These are phyloP conservation scores for Drosophila percnosoma DNA, from an alignment of 2,888 invertebrate genomes.

Conservation along the genomic window DNA sequence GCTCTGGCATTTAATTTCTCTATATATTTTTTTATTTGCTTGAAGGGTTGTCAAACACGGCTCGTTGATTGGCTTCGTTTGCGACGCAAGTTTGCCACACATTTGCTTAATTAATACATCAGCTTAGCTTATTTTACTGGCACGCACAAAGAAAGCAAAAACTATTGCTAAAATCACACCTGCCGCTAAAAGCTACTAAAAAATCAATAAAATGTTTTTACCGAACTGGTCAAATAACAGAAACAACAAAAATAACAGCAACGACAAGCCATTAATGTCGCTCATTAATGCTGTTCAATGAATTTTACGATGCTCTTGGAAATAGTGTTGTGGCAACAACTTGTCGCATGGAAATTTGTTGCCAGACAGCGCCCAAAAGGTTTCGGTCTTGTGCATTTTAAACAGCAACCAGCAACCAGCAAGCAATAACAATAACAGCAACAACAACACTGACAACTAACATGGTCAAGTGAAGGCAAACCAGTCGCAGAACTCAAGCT, in stretches of 20 bases:
- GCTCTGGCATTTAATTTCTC: slow-evolving; percentile 22
- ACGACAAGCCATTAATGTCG: slow-evolving; percentile 77
- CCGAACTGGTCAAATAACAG: slow-evolving; percentile 18
- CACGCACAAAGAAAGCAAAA: slow-evolving; percentile 63
- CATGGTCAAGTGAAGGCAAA: slow-evolving; percentile 34
- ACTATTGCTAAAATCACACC: slow-evolving; percentile 78
- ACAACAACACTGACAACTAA: slow-evolving; percentile 37
- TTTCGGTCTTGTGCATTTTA: slow-evolving; percentile 62
- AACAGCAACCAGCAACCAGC: slow-evolving; percentile 41
- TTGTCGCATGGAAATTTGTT: slow-evolving; percentile 59
- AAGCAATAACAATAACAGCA: slow-evolving; percentile 16
- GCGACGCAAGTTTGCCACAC: slow-evolving; percentile 5
- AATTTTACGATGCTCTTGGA: slow-evolving; percentile 70
- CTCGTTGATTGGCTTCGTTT: slow-evolving; percentile 55
- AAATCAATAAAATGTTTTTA: slow-evolving; percentile 72
- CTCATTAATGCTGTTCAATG: slow-evolving; percentile 80
- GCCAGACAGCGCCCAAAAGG: slow-evolving; percentile 45
- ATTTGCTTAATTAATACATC: slow-evolving; percentile 78
- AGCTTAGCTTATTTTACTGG: slow-evolving; percentile 64
- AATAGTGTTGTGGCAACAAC: slow-evolving; percentile 20
- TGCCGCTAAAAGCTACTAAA: slow-evolving; percentile 46
- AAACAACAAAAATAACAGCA: slow-evolving; percentile 23
- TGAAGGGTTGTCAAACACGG: slow-evolving; percentile 45
- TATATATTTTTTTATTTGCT: slow-evolving; percentile 2
- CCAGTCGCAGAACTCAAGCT: slow-evolving; percentile 5